Percentiles rank a stretch among this genome's conserved stretches.
phyloP scores from a whole-genome alignment of 2,888 invertebrate species.

The Aphodius sticticus region DNA sequence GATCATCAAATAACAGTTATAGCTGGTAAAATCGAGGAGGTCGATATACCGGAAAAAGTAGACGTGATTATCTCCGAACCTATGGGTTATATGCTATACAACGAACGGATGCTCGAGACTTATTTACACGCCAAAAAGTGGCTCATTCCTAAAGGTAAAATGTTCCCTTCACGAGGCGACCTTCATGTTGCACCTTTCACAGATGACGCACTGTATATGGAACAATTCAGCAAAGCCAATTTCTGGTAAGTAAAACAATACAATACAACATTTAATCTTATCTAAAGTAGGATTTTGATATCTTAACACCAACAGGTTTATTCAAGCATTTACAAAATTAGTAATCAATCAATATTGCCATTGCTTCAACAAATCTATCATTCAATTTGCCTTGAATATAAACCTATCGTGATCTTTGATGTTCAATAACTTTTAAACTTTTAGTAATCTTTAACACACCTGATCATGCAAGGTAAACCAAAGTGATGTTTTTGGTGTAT shows the following conservation, averaged over 20 bases:
- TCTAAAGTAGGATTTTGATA: too few relatives aligned
- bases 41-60: constrained; percentile 92
- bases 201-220: constrained; percentile 97
- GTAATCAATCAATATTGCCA: too few relatives aligned
- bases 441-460: too few relatives aligned
- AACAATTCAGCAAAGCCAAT: constrained; percentile 97
- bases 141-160: constrained; percentile 90
- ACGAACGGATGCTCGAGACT: constrained; percentile 98
- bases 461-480: too few relatives aligned
- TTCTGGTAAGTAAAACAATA: constrained; percentile 76
- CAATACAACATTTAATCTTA: too few relatives aligned
- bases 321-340: too few relatives aligned
- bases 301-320: too few relatives aligned
- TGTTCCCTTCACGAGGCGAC: constrained; percentile 98
- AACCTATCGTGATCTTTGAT: too few relatives aligned
- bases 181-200: constrained; percentile 97
- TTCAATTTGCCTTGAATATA: background rate
- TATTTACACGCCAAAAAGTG: constrained; percentile 99
- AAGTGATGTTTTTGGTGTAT: too few relatives aligned
- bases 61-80: constrained; percentile 99
- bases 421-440: too few relatives aligned
- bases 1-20: constrained; percentile 90
- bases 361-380: constrained; percentile 9
- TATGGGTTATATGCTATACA: constrained; percentile 99
- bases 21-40: constrained; percentile 98